Base-by-base conservation (phyloP, 2,797 vertebrate genomes). In the Urophycis tenuis region DNA sequence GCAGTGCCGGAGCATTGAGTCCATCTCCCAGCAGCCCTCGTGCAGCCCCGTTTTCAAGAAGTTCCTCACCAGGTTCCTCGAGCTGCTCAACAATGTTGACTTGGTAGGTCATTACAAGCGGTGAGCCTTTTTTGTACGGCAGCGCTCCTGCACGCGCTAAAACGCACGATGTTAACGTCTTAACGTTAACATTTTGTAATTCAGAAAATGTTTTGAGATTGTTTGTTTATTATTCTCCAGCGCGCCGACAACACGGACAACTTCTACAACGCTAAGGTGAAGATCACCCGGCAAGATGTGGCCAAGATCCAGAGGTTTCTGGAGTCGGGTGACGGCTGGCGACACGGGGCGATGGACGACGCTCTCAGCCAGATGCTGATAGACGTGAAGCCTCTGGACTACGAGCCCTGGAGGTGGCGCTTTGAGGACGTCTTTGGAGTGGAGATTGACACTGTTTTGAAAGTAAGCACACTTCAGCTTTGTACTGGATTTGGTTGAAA, bases 391-490 rank as follows among this genome's bases (percentile, higher is more conserved):
- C 84, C 71, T 35, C 96, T 98, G 69, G 87, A 98, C 86, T 86
- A 92, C 14, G 86, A 95, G 79, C 90, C 83, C n/a, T 98, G 96
- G 97, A 94, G 85, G 75, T 96, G 96, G 96, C 92, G 71, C 25
- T 98, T 98, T 92, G 96, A 98, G 86, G 95, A 99, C 79, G 83
- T 81, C 0, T 96, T 98, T 89, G 92, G 94, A 7, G 90, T 98
- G 81, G 96, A 98, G 74, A 84, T 92, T 0, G 90, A 93, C 72
- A 93, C 93, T 3, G n/a, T 95, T n/a, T 80, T 96, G 39, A 91
- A 88, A 83, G 93, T 94, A 80, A 86, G 71, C 71, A 22, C 22
- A 72, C 15, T 60, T n/a, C 7, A 60, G 25, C 45, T 22, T 9
- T 45, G 41, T 45, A 45, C 33, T n/a, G n/a, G n/a, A n/a, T n/a